Base-by-base conservation (phyloP, 2,888 invertebrate genomes). In the Caenorhabditis japonica region DNA sequence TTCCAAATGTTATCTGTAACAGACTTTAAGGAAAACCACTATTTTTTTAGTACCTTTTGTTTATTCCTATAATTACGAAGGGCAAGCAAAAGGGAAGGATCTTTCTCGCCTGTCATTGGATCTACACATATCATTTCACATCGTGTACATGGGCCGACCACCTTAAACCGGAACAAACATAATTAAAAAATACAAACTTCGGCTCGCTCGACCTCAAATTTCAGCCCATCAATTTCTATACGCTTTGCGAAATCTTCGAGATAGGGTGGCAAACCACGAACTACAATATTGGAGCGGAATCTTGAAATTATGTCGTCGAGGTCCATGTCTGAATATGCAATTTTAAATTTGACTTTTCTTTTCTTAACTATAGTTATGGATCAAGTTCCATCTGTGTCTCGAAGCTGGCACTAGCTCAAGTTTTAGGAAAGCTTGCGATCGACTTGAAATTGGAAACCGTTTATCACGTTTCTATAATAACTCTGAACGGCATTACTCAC, bases 61-160 rank as follows among this genome's bases (percentile, higher is more conserved):
- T 84, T 80, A 19, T 74, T 51, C 41, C 86, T 56, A 47, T 81
- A 62, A 61, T 85, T 72, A 4, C 88, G 60, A 23, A 90, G 81
- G 2, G 89, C 88, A 33, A 83, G 53, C 41, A 87, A 56, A 7
- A 86, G 47, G 25, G 88, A 87, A 21, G 86, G 85, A 60, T 86
- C 87, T 76, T 86, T 93, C 78, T 91, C 90, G 0, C 94, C 94
- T 1, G 92, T 93, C 44, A 90, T 90, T 89, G 95, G 96, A 89
- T 97, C 93, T 72, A 96, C 93, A 88, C 96, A 95, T 68, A 97
- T 93, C 94, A 97, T 96, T 89, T 95, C 94, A 88, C 97, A 97
- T 59, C 97, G 91, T 0, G 92, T 92, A 86, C 96, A 97, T 41
- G 91, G 91, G 0, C 93, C 94, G 34, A 76, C 78, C 47, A 85